These are phyloP conservation scores for Amiota minor DNA, from an alignment of 2,888 invertebrate genomes.

Conservation along the genomic window DNA sequence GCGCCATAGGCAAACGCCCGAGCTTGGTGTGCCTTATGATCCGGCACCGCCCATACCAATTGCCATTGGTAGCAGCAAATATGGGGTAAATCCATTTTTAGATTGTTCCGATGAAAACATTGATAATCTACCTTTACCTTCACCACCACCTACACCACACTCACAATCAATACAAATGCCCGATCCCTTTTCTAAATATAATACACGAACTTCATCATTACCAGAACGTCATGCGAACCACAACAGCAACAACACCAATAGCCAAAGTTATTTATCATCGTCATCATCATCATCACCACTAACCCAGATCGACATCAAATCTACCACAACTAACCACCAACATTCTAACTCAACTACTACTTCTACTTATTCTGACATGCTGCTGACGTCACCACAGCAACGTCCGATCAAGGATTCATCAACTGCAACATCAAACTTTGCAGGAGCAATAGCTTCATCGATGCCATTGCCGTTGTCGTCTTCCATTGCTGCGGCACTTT, in stretches of 20 bases:
- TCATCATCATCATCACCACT: conserved; percentile 43
- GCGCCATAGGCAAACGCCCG: conserved; percentile 50
- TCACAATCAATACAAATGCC: neutral
- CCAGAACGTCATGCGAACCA: conserved; percentile 30
- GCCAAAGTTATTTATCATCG: conserved; percentile 44
- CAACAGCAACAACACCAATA: conserved; percentile 33
- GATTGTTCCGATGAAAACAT: conserved; percentile 65
- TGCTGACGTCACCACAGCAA: conserved; percentile 41
- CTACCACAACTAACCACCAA: conserved; percentile 61
- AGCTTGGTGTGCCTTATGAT: conserved; percentile 58
- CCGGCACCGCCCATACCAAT: conserved; percentile 62
- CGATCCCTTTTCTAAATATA: conserved; percentile 5
- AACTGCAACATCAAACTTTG: conserved; percentile 40
- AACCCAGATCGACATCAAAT: conserved; percentile 44
- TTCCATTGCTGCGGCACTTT: conserved; percentile 52
- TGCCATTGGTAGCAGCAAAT: conserved; percentile 46
- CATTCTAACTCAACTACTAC: conserved; percentile 39
- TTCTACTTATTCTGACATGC: conserved; percentile 46
- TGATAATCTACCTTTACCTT: conserved; percentile 63
- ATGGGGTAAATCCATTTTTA: conserved; percentile 72
- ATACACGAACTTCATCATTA: neutral
- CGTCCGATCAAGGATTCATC: neutral
- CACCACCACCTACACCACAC: conserved; percentile 46
- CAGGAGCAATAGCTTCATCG: conserved; percentile 38
- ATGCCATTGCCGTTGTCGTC: conserved; percentile 41